Base-by-base conservation (phyloP, 2,113 vertebrate species). In the Drymodes brunneopygia region DNA sequence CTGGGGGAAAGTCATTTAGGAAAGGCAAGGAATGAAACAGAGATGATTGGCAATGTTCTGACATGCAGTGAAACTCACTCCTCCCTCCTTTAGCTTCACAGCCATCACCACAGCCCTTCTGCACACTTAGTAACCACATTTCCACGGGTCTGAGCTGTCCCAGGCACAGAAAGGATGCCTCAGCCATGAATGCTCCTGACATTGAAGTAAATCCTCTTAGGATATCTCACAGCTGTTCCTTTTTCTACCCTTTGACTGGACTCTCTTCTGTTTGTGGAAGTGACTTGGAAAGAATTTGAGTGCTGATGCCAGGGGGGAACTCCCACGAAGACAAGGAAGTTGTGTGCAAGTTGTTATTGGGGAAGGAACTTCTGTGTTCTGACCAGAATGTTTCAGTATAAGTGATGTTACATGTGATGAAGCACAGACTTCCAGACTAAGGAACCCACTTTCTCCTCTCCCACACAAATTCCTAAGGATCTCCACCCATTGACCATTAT, bases 251-350 rank as follows among this genome's bases (percentile, higher is more conserved):
- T 88, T 88, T 42, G 25, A 45, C 28, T 84, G n/a, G 44, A n/a
- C 57, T 86, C 71, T 80, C 28, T 47, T 78, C 90, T 78, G 64
- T 74, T 81, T 71, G 36, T 80, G 35, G 31, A 96, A 95, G 36
- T 28, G 44, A 67, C 75, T 92, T 84, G 9, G 56, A 96, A 96
- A 80, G 85, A 96, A 97, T 96, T 93, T 81, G 36, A 33, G 23
- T 67, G 69, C 90, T 74, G 40, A 60, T 90, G 88, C 92, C 69
- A 73, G 31, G 20, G 64, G 56, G 50, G 82, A 95, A 96, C 93
- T 94, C 93, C 94, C 94, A 96, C 79, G 0, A 86, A 73, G 62
- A 56, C 85, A 66, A 93, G 64, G 79, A 90, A 81, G 51, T 36
- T 90, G 74, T 12, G 7, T 47, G 42, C 29, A 70, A 44, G 56